These are phyloP conservation scores for Phoenicopterus ruber DNA, from an alignment of 2,113 vertebrate species.

Conservation along the genomic window DNA sequence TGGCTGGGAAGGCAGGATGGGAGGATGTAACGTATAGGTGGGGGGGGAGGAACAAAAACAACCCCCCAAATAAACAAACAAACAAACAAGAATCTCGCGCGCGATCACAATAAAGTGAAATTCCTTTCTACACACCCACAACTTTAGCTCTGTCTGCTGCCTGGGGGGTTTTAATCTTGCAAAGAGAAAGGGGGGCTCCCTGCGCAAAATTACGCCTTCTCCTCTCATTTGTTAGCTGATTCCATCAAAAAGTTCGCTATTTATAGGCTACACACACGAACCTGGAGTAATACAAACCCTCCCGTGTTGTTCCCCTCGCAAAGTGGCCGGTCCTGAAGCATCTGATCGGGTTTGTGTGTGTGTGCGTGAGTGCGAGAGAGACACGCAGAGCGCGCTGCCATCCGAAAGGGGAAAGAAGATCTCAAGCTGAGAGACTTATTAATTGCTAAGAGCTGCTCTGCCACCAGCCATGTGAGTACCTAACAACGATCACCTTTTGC, in stretches of 20 bases:
- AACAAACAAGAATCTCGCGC: constrained; percentile 1
- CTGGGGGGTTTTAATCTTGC: constrained; percentile 59
- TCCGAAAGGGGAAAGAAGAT: constrained; percentile 51
- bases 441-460: constrained; percentile 57
- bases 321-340: constrained; percentile 67
- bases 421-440: constrained; percentile 59
- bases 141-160: constrained; percentile 66
- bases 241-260: constrained; percentile 81
- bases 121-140: constrained; percentile 48
- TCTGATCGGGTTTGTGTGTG: constrained; percentile 32
- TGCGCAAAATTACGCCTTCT: constrained; percentile 72
- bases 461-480: constrained; percentile 77
- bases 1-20: not conserved
- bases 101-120: constrained; percentile 7
- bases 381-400: not conserved
- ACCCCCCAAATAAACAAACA: not conserved
- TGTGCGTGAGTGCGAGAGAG: not conserved
- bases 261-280: constrained; percentile 75
- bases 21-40: not conserved
- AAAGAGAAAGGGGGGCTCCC: constrained; percentile 66
- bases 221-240: constrained; percentile 77
- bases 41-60: not conserved
- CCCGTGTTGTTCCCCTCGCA: constrained; percentile 60
- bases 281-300: constrained; percentile 67
- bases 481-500: constrained; percentile 49